A percentile compares a stretch with the other conserved stretches of the same genome.
These are phyloP conservation scores for Tenthredo scrophulariae DNA, from an alignment of 2,888 invertebrate genomes.

Conservation along the genomic window DNA sequence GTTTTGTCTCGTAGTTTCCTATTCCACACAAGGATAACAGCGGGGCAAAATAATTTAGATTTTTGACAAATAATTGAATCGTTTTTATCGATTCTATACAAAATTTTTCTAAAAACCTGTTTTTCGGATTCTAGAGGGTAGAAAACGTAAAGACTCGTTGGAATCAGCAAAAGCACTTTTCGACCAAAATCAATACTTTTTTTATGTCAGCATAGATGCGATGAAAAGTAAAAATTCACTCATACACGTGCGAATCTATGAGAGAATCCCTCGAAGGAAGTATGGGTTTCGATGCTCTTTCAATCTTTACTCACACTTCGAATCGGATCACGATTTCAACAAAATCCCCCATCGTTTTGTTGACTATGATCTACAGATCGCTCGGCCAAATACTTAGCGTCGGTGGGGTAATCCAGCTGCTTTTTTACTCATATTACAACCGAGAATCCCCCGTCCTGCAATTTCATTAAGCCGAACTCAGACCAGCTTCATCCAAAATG, in stretches of 20 bases:
- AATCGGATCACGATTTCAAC: background rate
- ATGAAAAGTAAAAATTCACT: background rate
- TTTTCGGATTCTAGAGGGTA: no score
- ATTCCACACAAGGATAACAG: background rate
- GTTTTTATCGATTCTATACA: background rate
- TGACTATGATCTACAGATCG: slow-evolving; percentile 10
- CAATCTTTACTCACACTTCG: background rate
- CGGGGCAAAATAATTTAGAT: no score
- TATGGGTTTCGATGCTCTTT: background rate
- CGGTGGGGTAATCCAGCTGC: background rate
- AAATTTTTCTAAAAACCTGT: background rate
- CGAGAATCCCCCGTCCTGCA: background rate
- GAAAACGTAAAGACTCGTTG: background rate
- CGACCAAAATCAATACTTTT: no score
- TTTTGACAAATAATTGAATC: background rate
- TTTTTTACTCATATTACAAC: background rate
- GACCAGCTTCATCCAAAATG: background rate
- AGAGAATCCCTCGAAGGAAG: background rate
- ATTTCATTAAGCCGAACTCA: background rate
- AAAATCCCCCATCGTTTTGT: background rate
- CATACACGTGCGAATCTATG: background rate
- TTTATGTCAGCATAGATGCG: no score
- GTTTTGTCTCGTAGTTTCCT: background rate
- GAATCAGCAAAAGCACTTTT: no score
- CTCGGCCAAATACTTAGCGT: background rate